Evolutionary conservation across 2,888 invertebrate genomes (phyloP).

Genomic region (Protonemura montana): DNA sequence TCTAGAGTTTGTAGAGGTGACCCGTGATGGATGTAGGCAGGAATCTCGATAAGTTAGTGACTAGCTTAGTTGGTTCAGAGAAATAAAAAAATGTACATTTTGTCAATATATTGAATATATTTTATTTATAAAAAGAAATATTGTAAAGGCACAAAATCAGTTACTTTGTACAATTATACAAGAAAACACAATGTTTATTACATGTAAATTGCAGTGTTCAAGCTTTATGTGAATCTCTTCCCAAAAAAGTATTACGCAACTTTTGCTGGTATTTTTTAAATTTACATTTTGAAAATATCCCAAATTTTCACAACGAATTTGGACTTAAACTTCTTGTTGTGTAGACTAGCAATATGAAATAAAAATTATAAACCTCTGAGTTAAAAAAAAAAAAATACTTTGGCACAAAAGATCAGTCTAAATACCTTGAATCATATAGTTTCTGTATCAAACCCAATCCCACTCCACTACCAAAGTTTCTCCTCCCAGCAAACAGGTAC

Average conservation of each 20-base stretch:
- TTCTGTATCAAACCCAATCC: background rate
- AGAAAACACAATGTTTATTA: background rate
- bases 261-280: conserved; percentile 16
- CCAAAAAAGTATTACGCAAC: conserved; percentile 24
- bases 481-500: conserved; percentile 23
- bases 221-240: conserved; percentile 22
- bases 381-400: background rate
- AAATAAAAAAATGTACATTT: conserved; percentile 21
- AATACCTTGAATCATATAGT: too few relatives aligned
- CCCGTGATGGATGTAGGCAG: background rate
- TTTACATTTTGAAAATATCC: background rate
- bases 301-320: background rate
- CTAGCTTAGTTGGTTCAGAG: background rate
- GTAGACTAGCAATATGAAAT: background rate
- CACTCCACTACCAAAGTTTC: background rate
- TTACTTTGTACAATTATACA: conserved; percentile 9
- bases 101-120: conserved; percentile 27
- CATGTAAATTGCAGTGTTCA: conserved; percentile 23
- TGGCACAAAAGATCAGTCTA: background rate
- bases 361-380: background rate
- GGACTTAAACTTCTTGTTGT: conserved; percentile 13
- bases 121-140: conserved; percentile 20
- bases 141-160: background rate
- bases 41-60: conserved; percentile 17
- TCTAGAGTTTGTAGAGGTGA: background rate